phyloP scores from a whole-genome alignment of 2,113 vertebrate genomes.

The Plotosus lineatus region DNA sequence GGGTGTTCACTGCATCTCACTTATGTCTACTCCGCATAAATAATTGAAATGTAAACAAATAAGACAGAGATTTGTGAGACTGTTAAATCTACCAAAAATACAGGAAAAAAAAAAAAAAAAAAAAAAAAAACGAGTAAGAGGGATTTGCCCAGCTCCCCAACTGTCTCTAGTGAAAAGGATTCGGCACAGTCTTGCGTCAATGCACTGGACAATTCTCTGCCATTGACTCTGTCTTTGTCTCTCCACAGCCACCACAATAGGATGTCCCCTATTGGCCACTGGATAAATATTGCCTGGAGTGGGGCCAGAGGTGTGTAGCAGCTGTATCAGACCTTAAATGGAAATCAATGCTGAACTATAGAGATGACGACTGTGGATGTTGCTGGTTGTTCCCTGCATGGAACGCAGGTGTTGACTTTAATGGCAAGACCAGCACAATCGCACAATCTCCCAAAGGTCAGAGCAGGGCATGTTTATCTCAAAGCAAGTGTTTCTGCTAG shows the following conservation, averaged over 20 bases:
- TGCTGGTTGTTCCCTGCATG: constrained; percentile 35
- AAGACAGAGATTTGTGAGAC: neutral
- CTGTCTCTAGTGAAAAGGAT: constrained; percentile 63
- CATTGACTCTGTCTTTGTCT: constrained; percentile 64
- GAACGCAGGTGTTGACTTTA: constrained; percentile 52
- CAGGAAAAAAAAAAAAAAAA: neutral
- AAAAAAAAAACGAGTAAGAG: constrained; percentile 8
- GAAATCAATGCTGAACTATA: constrained; percentile 72
- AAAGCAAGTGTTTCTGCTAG: constrained; percentile 23
- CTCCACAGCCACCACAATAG: constrained; percentile 62
- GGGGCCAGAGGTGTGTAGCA: constrained; percentile 64
- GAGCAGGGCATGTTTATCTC: constrained; percentile 51
- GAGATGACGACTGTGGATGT: constrained; percentile 46
- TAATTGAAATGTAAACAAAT: constrained; percentile 11
- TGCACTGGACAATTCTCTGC: constrained; percentile 58
- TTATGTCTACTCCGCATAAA: too few relatives aligned
- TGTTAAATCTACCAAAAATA: constrained; percentile 26
- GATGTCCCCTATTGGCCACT: constrained; percentile 65
- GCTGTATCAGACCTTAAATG: constrained; percentile 71
- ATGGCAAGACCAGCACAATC: constrained; percentile 48
- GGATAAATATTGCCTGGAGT: constrained; percentile 70
- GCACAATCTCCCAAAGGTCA: constrained; percentile 38
- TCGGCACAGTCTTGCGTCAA: constrained; percentile 60
- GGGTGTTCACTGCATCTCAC: neutral
- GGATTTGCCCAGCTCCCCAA: constrained; percentile 55